Conservation (phyloP, 2,113 vertebrate species). For the Hippocampus barbouri region DNA sequence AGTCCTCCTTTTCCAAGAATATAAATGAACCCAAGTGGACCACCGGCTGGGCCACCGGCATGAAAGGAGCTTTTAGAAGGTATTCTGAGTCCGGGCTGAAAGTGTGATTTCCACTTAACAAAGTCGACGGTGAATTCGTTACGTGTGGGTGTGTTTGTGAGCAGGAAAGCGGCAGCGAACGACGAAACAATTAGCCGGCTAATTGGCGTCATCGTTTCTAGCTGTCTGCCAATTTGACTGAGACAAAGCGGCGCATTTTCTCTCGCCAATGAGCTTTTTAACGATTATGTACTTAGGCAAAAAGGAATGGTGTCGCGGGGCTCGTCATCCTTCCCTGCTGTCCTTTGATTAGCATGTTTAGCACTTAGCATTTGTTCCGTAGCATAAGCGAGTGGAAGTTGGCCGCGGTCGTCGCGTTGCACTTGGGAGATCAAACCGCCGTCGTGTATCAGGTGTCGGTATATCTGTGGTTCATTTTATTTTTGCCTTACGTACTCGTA, state of each 20-base stretch:
- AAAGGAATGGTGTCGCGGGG: not conserved
- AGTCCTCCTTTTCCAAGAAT: constrained; percentile 17
- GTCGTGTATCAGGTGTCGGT: too few relatives aligned
- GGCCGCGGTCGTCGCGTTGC: not conserved
- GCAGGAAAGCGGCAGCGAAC: not conserved
- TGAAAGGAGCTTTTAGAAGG: not conserved
- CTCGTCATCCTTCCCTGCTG: not conserved
- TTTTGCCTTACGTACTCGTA: too few relatives aligned
- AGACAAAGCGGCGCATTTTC: constrained; percentile 4
- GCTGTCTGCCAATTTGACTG: not conserved
- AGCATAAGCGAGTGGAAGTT: not conserved
- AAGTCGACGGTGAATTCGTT: not conserved
- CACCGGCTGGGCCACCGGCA: not conserved
- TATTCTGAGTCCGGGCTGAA: constrained; percentile 2
- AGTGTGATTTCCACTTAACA: not conserved
- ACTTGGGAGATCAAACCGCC: too few relatives aligned
- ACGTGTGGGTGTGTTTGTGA: constrained; percentile 3
- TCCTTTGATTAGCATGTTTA: not conserved
- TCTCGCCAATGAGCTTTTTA: not conserved
- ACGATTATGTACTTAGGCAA: not conserved
- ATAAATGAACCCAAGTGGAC: constrained; percentile 35
- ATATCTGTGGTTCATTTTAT: too few relatives aligned
- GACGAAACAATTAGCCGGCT: constrained; percentile 14
- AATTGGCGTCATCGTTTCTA: not conserved
- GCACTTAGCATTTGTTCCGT: not conserved